Evolutionary conservation across 2,113 vertebrate genomes (phyloP).

Genomic region (Rhineura floridana): DNA sequence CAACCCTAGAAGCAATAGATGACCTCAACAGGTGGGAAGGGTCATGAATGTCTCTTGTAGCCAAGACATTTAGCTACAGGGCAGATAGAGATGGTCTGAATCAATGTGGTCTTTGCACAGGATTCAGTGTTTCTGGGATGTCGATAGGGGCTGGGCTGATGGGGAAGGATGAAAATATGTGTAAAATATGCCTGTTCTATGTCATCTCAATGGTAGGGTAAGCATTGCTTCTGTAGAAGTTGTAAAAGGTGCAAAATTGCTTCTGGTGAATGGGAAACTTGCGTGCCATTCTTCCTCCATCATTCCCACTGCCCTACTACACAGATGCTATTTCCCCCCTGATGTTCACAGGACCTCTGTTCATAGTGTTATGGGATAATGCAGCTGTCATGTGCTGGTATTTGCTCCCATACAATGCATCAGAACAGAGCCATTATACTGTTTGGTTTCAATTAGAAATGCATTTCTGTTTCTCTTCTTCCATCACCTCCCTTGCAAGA

Average conservation of each 20-base stretch:
- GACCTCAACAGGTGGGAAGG: not conserved
- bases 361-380: not conserved
- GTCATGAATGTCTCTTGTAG: not conserved
- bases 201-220: too few species aligned
- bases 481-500: slow-evolving; percentile 45
- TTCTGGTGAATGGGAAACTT: not conserved
- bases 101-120: not conserved
- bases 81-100: not conserved
- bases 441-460: not conserved
- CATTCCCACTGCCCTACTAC: not conserved
- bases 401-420: not conserved
- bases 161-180: too few species aligned
- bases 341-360: not conserved
- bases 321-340: not conserved
- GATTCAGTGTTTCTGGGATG: not conserved
- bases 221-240: too few species aligned
- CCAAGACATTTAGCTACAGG: not conserved
- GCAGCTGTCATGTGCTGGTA: not conserved
- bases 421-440: not conserved
- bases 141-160: too few species aligned
- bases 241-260: not conserved
- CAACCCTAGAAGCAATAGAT: too few species aligned
- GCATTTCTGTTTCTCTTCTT: slow-evolving; percentile 41
- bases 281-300: not conserved
- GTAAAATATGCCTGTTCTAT: too few species aligned